Base-by-base conservation (phyloP, 2,888 invertebrate genomes). In the Charanyca ferruginea region DNA sequence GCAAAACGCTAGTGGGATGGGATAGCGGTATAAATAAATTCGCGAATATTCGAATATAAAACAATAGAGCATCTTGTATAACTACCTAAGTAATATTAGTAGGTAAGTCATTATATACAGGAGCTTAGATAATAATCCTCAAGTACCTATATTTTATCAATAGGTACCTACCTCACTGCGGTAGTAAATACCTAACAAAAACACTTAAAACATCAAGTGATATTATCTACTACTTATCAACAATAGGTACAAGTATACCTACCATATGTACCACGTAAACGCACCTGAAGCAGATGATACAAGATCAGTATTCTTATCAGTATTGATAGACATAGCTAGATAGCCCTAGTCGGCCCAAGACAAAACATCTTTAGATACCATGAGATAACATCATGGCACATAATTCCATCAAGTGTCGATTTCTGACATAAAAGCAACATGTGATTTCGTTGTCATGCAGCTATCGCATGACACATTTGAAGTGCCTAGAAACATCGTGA, bases 331-430 rank as follows among this genome's bases (percentile, higher is more conserved):
- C 9, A 28, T 35, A 42, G 35, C 3, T 11, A 42, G 28, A 49
- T 23, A 20, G 28, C 9, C 38, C 32, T 11, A 32, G 32, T 32
- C 3, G 32, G 8, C 11, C 16, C 16, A 28, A 16, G 20, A 18
- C 9, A 44, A n/a, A 52, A n/a, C 18, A 54, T 38, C 23, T 66
- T 61, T 61, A 62, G 41, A 59, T 59, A 54, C 32, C 16, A 41
- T 5, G 3, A 16, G 42, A 53, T 58, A 53, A 25, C 11, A 38
- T 9, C 4, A 38, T 1, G 5, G 16, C 2, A 32, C 49, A n/a
- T n/a, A n/a, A n/a, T n/a, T 28, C n/a, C 3, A 13, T 48, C 16
- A n/a, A 74, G 32, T 52, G 41, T 16, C 38, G 4, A 38, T 38
- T 38, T 16, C 38, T 38, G 16, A 38, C 38, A 38, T 38, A 32